These are phyloP conservation scores for Artibeus lituratus DNA, from an alignment of 2,797 vertebrate genomes.

Conservation along the genomic window DNA sequence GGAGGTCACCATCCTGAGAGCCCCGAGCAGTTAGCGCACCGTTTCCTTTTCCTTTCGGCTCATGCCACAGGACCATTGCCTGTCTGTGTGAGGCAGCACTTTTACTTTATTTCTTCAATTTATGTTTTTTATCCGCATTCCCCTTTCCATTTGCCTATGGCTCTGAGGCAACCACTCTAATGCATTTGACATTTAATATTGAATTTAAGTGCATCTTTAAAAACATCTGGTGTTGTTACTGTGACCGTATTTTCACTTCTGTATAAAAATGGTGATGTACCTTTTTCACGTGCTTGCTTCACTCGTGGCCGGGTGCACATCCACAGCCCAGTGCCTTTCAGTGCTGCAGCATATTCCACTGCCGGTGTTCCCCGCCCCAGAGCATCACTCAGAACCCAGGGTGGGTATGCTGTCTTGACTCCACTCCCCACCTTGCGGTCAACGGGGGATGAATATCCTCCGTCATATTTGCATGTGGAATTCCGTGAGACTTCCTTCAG, in stretches of 20 bases:
- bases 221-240: not conserved
- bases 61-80: too few species aligned
- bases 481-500: not conserved
- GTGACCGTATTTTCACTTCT: not conserved
- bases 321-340: not conserved
- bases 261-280: not conserved
- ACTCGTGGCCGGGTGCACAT: not conserved
- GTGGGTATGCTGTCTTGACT: rapidly evolving
- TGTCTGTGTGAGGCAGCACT: not conserved
- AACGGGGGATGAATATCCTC: too few species aligned
- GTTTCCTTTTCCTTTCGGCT: not conserved
- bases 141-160: not conserved
- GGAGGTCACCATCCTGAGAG: not conserved
- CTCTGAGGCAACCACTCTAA: not conserved
- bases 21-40: not conserved
- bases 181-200: not conserved
- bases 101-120: not conserved
- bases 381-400: not conserved
- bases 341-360: too few species aligned
- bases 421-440: rapidly evolving
- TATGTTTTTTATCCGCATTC: not conserved
- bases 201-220: not conserved
- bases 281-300: not conserved
- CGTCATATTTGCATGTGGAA: not conserved
- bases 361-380: rapidly evolving